Percentiles rank a stretch among this genome's conserved stretches.
Conservation (phyloP, 2,797 vertebrate species). For the Melanotaenia trifasciata region DNA sequence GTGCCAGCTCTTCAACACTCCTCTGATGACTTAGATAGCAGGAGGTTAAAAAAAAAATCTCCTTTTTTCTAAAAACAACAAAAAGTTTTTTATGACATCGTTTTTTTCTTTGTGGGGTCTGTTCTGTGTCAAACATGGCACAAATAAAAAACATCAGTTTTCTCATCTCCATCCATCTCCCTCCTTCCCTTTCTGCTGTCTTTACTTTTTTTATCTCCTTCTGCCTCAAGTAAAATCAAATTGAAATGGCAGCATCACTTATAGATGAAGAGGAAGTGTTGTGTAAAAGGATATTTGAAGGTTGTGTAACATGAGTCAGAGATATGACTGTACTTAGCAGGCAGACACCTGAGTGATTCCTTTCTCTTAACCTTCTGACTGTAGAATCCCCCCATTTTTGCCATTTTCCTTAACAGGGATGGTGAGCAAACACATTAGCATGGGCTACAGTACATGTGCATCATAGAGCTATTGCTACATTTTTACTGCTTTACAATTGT, state of each 20-base stretch:
- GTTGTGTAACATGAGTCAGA: constrained; percentile 53
- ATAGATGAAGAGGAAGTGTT: constrained; percentile 41
- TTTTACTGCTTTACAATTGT: background rate
- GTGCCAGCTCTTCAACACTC: background rate
- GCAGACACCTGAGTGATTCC: constrained; percentile 35
- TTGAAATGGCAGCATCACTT: constrained; percentile 54
- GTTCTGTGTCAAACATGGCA: background rate
- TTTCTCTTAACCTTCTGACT: constrained; percentile 12
- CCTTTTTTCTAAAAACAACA: background rate
- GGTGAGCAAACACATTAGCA: background rate
- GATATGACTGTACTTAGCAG: constrained; percentile 37
- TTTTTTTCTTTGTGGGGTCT: background rate
- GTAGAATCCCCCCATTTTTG: background rate
- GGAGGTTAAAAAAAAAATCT: constrained; percentile 1
- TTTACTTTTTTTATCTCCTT: constrained; percentile 15
- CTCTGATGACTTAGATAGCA: constrained; percentile 9
- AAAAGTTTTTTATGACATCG: constrained; percentile 3
- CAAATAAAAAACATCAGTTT: constrained; percentile 23
- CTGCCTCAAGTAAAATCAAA: constrained; percentile 32
- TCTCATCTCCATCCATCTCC: constrained; percentile 6
- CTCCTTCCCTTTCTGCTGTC: background rate
- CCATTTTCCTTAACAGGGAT: background rate
- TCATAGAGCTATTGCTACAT: constrained; percentile 4
- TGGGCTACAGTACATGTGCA: constrained; percentile 8
- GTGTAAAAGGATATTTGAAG: constrained; percentile 59